These are phyloP conservation scores for Pilophorus perplexus DNA, from an alignment of 2,888 invertebrate genomes.

Conservation along the genomic window DNA sequence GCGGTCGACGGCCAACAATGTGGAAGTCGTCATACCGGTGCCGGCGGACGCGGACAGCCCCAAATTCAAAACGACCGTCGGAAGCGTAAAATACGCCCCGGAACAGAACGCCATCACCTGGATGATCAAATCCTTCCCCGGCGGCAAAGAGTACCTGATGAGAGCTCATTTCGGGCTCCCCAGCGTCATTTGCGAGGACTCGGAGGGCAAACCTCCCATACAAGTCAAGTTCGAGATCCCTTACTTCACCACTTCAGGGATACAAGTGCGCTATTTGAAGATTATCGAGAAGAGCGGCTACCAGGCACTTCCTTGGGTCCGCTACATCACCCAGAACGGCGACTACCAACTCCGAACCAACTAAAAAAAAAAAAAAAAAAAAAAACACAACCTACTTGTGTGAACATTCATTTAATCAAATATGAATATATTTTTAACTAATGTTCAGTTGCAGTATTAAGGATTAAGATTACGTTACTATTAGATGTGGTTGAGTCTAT, in stretches of 20 bases:
- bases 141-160: constrained; percentile 68
- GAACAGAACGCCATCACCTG: constrained; percentile 64
- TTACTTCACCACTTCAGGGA: constrained; percentile 68
- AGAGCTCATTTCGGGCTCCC: constrained; percentile 66
- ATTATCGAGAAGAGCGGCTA: constrained; percentile 71
- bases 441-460: constrained; percentile 35
- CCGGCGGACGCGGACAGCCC: constrained; percentile 67
- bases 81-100: constrained; percentile 64
- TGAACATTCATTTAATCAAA: constrained; percentile 34
- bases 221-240: constrained; percentile 67
- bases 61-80: constrained; percentile 65
- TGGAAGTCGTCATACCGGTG: constrained; percentile 63
- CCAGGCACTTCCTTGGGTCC: constrained; percentile 68
- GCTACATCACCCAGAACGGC: constrained; percentile 69
- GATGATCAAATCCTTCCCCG: constrained; percentile 66
- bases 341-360: constrained; percentile 64
- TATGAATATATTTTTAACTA: constrained; percentile 37
- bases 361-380: no score
- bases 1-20: constrained; percentile 67
- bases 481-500: no score
- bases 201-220: constrained; percentile 65
- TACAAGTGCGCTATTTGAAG: constrained; percentile 68
- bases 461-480: constrained; percentile 18
- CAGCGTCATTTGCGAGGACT: constrained; percentile 62
- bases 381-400: no score